These are phyloP conservation scores for Trematomus bernacchii DNA, from an alignment of 2,797 vertebrate genomes.

Conservation along the genomic window DNA sequence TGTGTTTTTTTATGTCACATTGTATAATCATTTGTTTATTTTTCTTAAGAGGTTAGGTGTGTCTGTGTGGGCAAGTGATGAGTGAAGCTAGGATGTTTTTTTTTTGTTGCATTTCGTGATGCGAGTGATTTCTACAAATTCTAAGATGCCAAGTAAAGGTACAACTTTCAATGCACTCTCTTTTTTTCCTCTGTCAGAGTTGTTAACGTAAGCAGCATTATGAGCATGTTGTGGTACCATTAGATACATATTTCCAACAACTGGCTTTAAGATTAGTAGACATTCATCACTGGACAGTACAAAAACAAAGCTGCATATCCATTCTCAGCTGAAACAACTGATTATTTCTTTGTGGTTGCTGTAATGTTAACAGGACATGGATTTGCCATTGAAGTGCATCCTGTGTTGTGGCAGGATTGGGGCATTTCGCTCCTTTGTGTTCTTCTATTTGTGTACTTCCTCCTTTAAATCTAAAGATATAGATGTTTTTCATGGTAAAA, in stretches of 20 bases:
- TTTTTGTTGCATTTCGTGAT: slow-evolving; percentile 11
- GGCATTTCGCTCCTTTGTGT: slow-evolving; percentile 31
- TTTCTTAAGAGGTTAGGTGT: slow-evolving; percentile 33
- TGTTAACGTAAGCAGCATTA: slow-evolving; percentile 7
- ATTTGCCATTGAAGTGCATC: slow-evolving; percentile 44
- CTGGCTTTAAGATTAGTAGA: slow-evolving; percentile 13
- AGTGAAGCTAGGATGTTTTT: neutral
- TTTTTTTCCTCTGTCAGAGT: slow-evolving; percentile 2
- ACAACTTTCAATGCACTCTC: slow-evolving; percentile 6
- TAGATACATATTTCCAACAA: slow-evolving; percentile 2
- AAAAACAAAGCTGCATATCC: slow-evolving; percentile 14
- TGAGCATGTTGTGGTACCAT: slow-evolving; percentile 2
- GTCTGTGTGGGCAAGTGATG: slow-evolving; percentile 23
- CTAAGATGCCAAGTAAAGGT: slow-evolving; percentile 17
- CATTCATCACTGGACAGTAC: slow-evolving; percentile 9
- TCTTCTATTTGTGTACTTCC: slow-evolving; percentile 29
- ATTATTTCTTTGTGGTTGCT: slow-evolving; percentile 17
- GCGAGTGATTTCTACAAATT: slow-evolving; percentile 27
- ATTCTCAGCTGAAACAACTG: slow-evolving; percentile 44
- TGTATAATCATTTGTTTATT: slow-evolving; percentile 33
- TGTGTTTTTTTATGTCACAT: slow-evolving; percentile 32
- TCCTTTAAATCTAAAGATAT: slow-evolving; percentile 42
- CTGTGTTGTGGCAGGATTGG: slow-evolving; percentile 31
- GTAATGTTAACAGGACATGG: slow-evolving; percentile 40
- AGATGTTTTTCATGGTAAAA: slow-evolving; percentile 40